Evolutionary conservation across 2,888 invertebrate species (phyloP).

Genomic region (Neoaliturus tenellus): DNA sequence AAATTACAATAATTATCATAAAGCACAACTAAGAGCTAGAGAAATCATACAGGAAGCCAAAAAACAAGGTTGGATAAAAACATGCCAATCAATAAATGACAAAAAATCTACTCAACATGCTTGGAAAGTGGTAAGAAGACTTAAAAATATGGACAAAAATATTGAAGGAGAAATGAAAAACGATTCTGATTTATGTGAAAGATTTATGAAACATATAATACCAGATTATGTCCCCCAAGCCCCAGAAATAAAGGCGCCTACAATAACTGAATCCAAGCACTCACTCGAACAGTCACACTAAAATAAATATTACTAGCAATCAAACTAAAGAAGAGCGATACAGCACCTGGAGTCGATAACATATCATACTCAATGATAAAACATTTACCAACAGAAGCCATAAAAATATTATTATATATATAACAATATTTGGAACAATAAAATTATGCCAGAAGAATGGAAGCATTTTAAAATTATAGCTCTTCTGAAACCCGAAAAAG

Average conservation of each 20-base stretch:
- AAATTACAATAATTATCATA: too few relatives aligned
- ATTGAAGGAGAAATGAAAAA: neutral
- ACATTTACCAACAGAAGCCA: constrained; percentile 12
- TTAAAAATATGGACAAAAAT: neutral
- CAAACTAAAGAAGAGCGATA: constrained; percentile 11
- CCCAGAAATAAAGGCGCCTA: neutral
- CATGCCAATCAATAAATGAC: neutral
- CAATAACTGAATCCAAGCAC: too few relatives aligned
- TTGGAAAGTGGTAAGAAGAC: neutral
- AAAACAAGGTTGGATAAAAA: neutral
- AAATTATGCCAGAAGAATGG: constrained; percentile 59
- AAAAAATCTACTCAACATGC: neutral
- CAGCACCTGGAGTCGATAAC: neutral
- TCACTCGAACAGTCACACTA: neutral
- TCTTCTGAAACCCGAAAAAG: constrained; percentile 60
- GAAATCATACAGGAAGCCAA: neutral
- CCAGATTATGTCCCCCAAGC: neutral
- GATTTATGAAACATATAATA: neutral
- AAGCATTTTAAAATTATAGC: constrained; percentile 58
- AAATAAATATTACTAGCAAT: neutral
- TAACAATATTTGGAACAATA: constrained; percentile 53
- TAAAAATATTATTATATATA: constrained; percentile 26
- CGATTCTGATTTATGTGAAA: neutral
- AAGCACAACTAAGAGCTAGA: constrained; percentile 5
- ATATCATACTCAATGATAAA: neutral